Base-by-base conservation (phyloP, 2,888 invertebrate genomes). In the Herminia tarsipennalis region DNA sequence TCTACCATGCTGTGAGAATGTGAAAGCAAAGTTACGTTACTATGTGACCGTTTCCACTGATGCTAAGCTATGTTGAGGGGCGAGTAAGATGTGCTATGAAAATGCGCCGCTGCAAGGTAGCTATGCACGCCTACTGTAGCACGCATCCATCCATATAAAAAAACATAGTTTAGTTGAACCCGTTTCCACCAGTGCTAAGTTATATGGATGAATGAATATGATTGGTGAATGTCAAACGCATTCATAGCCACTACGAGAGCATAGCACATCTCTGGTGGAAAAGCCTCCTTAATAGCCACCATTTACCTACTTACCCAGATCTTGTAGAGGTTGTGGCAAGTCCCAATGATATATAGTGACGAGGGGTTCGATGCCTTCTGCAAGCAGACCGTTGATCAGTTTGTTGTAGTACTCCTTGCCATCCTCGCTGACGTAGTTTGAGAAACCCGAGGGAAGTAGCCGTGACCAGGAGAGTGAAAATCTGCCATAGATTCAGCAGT, bases 381-480 rank as follows among this genome's bases (percentile, higher is more conserved):
- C 81, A 14, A 84, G 52, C 1, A 93, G 75, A 28, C 78, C 88
- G 43, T 91, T 63, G 10, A 93, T 86, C 14, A 93, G 65, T 8
- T 82, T 72, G 52, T 84, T 86, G 73, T 93, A 96, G 78, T 95
- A 95, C 6, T 22, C 34, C 24, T 17, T 36, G 12, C 65, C 63
- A 1, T 56, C 65, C 5, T 56, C 53, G 73, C 94, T 96, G 6
- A 95, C 77, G 3, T 86, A 62, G 54, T 92, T 89, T 18, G 85
- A 69, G 43, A 88, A 86, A 12, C 94, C 95, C 16, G 83, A 87
- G 0, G 95, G 94, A 49, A 95, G 81, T 10, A 96, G 8, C 10
- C 63, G 63, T 0, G 93, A 62, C 95, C 95, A 95, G 1, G 94
- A 92, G 42, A 94, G 76, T 0, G 93, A 94, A 73, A 93, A 94